Percentiles rank a stretch among this genome's conserved stretches.
Conservation (phyloP, 1,140 invertebrate genomes). For the Mizuhopecten yessoensis region DNA sequence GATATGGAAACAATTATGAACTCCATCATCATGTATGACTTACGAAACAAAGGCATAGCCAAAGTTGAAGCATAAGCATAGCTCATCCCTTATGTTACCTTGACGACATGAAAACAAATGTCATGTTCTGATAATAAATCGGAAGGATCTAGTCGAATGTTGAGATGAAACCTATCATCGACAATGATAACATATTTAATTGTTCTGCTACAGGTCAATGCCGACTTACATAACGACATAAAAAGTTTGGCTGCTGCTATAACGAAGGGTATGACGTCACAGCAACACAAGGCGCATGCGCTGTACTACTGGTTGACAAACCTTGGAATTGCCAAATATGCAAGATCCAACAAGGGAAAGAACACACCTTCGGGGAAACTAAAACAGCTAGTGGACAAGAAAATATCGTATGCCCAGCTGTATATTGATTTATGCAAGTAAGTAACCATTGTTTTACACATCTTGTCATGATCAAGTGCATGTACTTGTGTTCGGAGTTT, state of each 20-base stretch:
- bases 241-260: conserved; percentile 74
- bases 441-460: conserved; percentile 39
- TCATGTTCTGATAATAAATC: no score
- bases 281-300: conserved; percentile 71
- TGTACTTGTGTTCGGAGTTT: neutral
- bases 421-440: conserved; percentile 76
- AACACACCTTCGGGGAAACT: conserved; percentile 69
- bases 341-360: conserved; percentile 62
- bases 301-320: conserved; percentile 74
- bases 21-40: neutral
- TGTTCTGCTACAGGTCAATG: conserved; percentile 65
- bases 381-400: conserved; percentile 70
- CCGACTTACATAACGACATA: conserved; percentile 70
- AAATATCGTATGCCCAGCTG: conserved; percentile 66
- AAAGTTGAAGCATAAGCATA: no score
- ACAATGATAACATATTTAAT: no score
- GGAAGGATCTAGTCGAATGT: no score
- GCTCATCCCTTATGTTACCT: no score
- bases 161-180: no score
- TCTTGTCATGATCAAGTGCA: neutral
- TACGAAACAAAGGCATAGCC: no score
- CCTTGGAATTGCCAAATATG: conserved; percentile 65
- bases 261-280: conserved; percentile 68
- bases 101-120: no score
- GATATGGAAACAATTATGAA: neutral